These are phyloP conservation scores for Lithophane leautieri DNA, from an alignment of 2,888 invertebrate genomes.

Conservation along the genomic window DNA sequence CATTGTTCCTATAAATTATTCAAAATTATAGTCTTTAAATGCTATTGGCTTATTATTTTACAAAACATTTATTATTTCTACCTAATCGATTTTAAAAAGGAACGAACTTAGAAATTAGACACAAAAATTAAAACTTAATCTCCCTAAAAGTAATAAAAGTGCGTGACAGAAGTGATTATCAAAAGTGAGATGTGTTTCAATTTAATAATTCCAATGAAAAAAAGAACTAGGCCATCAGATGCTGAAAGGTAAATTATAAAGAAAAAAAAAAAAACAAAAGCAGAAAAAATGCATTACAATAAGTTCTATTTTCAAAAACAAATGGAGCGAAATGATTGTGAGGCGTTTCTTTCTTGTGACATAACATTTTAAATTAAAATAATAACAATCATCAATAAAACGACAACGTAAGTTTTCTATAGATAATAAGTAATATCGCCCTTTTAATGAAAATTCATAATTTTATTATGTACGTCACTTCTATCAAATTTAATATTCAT, in stretches of 20 bases:
- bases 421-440: neutral
- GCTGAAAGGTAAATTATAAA: neutral
- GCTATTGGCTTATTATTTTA: neutral
- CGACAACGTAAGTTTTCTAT: constrained; percentile 1
- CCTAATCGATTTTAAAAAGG: neutral
- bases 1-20: constrained; percentile 10
- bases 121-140: neutral
- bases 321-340: neutral
- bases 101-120: neutral
- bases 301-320: constrained; percentile 14
- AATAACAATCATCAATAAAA: neutral
- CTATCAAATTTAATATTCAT: constrained; percentile 46
- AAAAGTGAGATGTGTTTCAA: constrained; percentile 6
- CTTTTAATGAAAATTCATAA: constrained; percentile 36
- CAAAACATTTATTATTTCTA: neutral
- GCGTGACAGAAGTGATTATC: too few relatives aligned
- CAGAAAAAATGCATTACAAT: neutral
- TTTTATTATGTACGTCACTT: constrained; percentile 13
- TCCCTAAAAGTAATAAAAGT: neutral
- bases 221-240: neutral
- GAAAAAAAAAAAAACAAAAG: neutral
- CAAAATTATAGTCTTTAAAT: too few relatives aligned
- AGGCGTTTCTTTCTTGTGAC: neutral
- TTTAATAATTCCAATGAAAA: neutral
- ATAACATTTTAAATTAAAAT: neutral